phyloP scores from a whole-genome alignment of 2,113 vertebrate genomes.

The Sakesphorus luctuosus region DNA sequence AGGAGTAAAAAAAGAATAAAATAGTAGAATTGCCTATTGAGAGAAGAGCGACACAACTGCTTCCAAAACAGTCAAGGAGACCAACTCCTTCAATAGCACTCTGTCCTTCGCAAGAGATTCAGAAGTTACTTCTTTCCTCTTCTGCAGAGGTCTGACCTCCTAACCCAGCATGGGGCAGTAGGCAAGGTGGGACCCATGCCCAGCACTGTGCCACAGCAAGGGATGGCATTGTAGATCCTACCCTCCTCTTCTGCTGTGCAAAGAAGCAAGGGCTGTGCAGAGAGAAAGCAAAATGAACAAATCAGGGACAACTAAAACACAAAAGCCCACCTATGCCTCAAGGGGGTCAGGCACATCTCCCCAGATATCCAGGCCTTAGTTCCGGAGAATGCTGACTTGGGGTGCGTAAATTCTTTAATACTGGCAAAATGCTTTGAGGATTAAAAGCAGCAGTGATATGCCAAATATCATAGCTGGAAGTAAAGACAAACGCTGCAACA shows the following conservation, averaged over 20 bases:
- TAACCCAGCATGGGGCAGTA: neutral
- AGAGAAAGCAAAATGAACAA: neutral
- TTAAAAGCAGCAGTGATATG: neutral
- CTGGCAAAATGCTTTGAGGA: neutral
- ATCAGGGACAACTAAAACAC: neutral
- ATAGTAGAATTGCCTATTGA: neutral
- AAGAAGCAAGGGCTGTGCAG: neutral
- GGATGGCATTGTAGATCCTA: neutral
- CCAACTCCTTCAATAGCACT: neutral
- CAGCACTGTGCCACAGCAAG: neutral
- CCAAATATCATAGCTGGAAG: conserved; percentile 29
- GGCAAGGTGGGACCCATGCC: neutral
- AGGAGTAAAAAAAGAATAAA: neutral
- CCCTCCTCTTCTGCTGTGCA: neutral
- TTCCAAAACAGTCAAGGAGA: neutral
- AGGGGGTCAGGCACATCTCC: neutral
- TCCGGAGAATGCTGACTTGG: neutral
- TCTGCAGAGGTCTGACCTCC: neutral
- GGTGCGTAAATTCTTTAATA: neutral
- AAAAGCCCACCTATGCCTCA: neutral
- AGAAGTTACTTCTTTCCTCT: neutral
- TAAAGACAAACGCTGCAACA: conserved; percentile 34
- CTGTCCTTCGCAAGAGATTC: neutral
- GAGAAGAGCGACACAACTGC: neutral
- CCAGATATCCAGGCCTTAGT: neutral